phyloP scores from a whole-genome alignment of 2,888 invertebrate species.

The Gymnoscelis rufifasciata region DNA sequence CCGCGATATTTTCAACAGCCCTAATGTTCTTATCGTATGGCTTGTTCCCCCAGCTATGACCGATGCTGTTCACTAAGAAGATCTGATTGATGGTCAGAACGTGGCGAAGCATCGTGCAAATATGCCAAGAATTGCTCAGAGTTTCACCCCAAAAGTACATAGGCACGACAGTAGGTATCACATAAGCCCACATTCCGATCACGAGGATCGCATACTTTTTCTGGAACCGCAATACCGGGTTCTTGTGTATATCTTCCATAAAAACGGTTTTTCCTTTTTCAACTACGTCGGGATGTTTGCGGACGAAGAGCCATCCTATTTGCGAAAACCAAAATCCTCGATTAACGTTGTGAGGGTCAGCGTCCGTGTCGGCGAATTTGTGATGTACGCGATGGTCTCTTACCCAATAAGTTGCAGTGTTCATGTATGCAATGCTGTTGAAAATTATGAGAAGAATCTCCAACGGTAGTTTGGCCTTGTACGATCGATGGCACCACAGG shows the following conservation, averaged over 20 bases:
- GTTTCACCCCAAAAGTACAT: slow-evolving; percentile 76
- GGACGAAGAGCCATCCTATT: slow-evolving; percentile 90
- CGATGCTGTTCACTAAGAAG: slow-evolving; percentile 83
- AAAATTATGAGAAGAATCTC: slow-evolving; percentile 46
- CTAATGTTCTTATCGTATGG: slow-evolving; percentile 59
- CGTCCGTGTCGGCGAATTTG: slow-evolving; percentile 88
- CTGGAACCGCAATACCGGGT: slow-evolving; percentile 7
- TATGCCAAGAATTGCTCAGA: slow-evolving; percentile 48
- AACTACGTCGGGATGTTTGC: slow-evolving; percentile 88
- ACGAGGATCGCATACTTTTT: slow-evolving; percentile 1
- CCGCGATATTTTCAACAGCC: slow-evolving; percentile 35
- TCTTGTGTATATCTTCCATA: slow-evolving; percentile 46
- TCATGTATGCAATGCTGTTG: slow-evolving; percentile 60
- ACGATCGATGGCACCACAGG: slow-evolving; percentile 29
- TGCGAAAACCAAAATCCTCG: slow-evolving; percentile 94
- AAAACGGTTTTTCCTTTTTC: slow-evolving; percentile 73
- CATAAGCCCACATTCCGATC: background rate
- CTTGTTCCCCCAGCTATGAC: slow-evolving; percentile 72
- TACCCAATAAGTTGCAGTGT: slow-evolving; percentile 55
- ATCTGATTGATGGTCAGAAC: slow-evolving; percentile 71
- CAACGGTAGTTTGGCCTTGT: slow-evolving; percentile 28
- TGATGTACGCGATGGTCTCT: slow-evolving; percentile 83
- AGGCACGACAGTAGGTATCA: background rate
- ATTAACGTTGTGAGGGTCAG: slow-evolving; percentile 89
- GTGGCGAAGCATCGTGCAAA: slow-evolving; percentile 69